Base-by-base conservation (phyloP, 2,888 invertebrate species). In the Lochmaea crataegi region DNA sequence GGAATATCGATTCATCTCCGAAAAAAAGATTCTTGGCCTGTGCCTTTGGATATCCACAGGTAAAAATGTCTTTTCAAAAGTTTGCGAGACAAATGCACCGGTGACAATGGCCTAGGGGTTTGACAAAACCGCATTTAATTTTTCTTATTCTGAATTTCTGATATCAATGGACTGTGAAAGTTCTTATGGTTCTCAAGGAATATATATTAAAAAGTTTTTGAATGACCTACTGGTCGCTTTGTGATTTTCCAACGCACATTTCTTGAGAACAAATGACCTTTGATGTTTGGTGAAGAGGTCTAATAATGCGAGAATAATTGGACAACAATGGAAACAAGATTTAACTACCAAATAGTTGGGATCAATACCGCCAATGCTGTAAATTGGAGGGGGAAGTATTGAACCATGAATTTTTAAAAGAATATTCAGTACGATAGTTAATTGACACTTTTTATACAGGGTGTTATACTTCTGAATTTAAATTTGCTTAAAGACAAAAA, bases 121-220 rank as follows among this genome's bases (percentile, higher is more conserved):
- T 83, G 84, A 84, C 84, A 81, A 82, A 81, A 84, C 84, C 84
- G 82, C 84, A 83, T 81, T 83, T 82, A 84, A 83, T 84, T 83
- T 83, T 80, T 82, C 80, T 76, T 77, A 75, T 73, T 75, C 76
- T 76, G 65, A 74, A 80, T 79, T 82, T 81, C 79, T 77, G 74
- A 80, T 81, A 74, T 81, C 79, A 80, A 81, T 82, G 81, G 80
- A 80, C 78, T 79, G 81, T 80, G 78, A 82, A 83, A 79, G 80
- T 82, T 82, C 79, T 77, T 76, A 32, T 32, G 80, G 79, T 75
- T 75, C 72, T 76, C 79, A 79, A 78, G 72, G 77, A 81, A 80
- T 73, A 74, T 73, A 74, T 77, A 79, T 82, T 81, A 80, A 78
- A 81, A 81, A 69, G 70, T 73, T 63, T 75, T 74, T 68, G 71